phyloP scores from a whole-genome alignment of 2,888 invertebrate genomes.

The Tortrix viridana region DNA sequence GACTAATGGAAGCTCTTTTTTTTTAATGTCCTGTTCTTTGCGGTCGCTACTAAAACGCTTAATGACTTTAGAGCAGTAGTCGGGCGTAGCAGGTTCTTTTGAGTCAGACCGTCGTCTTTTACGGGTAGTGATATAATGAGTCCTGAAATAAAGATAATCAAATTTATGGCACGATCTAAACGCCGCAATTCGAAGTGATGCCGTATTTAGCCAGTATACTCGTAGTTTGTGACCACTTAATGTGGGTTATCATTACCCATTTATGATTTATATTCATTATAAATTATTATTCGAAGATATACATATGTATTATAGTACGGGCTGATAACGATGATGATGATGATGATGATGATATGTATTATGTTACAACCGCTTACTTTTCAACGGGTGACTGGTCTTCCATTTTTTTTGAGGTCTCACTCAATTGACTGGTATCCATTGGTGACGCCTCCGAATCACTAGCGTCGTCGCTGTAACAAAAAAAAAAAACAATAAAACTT shows the following conservation, averaged over 20 bases:
- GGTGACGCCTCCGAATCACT: constrained; percentile 64
- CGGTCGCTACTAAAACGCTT: constrained; percentile 48
- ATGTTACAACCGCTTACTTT: constrained; percentile 42
- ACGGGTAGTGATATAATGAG: constrained; percentile 49
- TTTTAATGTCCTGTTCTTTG: constrained; percentile 43
- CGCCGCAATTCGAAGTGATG: too few relatives aligned
- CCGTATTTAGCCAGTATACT: too few relatives aligned
- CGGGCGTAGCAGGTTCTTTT: constrained; percentile 65
- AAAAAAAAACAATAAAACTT: too few relatives aligned
- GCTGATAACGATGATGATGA: too few relatives aligned
- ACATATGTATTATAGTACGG: too few relatives aligned
- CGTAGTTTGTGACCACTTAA: too few relatives aligned
- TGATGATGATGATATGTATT: too few relatives aligned
- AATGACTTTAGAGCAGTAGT: constrained; percentile 52
- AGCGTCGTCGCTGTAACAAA: constrained; percentile 47
- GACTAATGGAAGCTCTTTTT: constrained; percentile 37
- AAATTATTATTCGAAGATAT: too few relatives aligned
- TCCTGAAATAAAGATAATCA: too few relatives aligned
- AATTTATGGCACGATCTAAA: too few relatives aligned
- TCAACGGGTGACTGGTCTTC: constrained; percentile 48
- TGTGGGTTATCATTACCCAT: too few relatives aligned
- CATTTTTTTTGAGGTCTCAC: constrained; percentile 52
- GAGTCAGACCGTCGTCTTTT: constrained; percentile 70
- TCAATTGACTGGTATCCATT: constrained; percentile 26
- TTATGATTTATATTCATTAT: too few relatives aligned